Percentiles rank a stretch among this genome's conserved stretches.
These are phyloP conservation scores for Hymenochirus boettgeri DNA, from an alignment of 2,113 vertebrate genomes.

Conservation along the genomic window DNA sequence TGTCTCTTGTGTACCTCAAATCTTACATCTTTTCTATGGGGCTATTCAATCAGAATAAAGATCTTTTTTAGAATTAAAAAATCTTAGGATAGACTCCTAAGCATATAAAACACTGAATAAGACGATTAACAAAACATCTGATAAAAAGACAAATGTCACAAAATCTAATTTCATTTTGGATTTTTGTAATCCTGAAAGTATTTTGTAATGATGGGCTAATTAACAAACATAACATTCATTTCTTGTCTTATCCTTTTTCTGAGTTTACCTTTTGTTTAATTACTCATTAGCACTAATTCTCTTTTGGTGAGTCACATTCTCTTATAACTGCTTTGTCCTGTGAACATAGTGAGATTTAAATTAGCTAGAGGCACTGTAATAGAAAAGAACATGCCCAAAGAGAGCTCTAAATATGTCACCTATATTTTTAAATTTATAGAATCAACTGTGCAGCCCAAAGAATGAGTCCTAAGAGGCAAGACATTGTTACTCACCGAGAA, in stretches of 20 bases:
- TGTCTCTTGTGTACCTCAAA: no score
- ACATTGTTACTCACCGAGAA: slow-evolving; percentile 49
- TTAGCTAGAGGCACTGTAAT: background rate
- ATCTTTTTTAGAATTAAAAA: no score
- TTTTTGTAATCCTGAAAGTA: no score
- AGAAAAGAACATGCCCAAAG: slow-evolving; percentile 10
- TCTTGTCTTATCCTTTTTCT: no score
- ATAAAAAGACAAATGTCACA: background rate
- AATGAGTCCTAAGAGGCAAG: slow-evolving; percentile 51
- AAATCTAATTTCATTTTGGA: background rate
- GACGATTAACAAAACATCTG: background rate
- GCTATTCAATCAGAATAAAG: no score
- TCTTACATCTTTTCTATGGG: no score
- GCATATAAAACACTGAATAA: background rate
- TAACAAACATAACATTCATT: background rate
- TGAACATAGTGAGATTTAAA: slow-evolving; percentile 2
- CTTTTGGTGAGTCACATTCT: background rate
- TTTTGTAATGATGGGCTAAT: background rate
- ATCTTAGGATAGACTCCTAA: no score
- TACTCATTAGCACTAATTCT: no score
- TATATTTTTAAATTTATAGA: slow-evolving; percentile 10
- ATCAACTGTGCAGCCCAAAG: slow-evolving; percentile 42
- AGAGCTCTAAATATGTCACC: slow-evolving; percentile 22
- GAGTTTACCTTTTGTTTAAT: no score
- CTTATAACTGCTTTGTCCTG: background rate